Base-by-base conservation (phyloP, 2,113 vertebrate species). In the Gopherus evgoodei region DNA sequence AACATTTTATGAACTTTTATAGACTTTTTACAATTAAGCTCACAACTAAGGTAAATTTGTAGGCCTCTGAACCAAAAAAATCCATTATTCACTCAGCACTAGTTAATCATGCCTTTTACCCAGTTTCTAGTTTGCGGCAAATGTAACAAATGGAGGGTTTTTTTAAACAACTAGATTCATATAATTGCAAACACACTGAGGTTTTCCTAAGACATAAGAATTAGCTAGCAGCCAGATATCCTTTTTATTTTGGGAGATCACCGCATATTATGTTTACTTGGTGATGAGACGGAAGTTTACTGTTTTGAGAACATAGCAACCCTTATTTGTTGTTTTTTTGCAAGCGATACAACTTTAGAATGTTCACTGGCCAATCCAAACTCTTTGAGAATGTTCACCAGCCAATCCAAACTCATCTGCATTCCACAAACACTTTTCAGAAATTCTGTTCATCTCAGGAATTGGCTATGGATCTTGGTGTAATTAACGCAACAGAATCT, bases 241-340 rank as follows among this genome's bases (percentile, higher is more conserved):
- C 3, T 42, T 1, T 86, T 42, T 10, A 21, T 35, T 91, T 80
- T 84, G 31, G 42, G 16, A 2, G 56, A 83, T 89, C 25, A 72
- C 19, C 5, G 0, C 3, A 8, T 2, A 1, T 8, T 27, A 0
- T 62, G 84, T 86, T 38, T 50, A 11, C 83, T 88, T 76, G 83
- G 7, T 29, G 13, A 8, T 35, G 83, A 75, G 44, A 88, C 27
- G 86, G 53, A 87, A 47, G n/a, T 44, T 44, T 27, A 31, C 11
- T 11, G 9, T 62, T 91, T 83, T 86, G 78, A 4, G 83, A 87
- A 25, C 3, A n/a, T 31, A 47, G n/a, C 2, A 35, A 59, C 75
- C 25, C 19, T 88, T 93, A 84, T 31, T 49, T 24, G 8, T 4
- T 59, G 78, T 27, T 47, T 42, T 85, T 81, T 80, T 5, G 75